These are phyloP conservation scores for Linnaemya tessellans DNA, from an alignment of 2,888 invertebrate species.

Conservation along the genomic window DNA sequence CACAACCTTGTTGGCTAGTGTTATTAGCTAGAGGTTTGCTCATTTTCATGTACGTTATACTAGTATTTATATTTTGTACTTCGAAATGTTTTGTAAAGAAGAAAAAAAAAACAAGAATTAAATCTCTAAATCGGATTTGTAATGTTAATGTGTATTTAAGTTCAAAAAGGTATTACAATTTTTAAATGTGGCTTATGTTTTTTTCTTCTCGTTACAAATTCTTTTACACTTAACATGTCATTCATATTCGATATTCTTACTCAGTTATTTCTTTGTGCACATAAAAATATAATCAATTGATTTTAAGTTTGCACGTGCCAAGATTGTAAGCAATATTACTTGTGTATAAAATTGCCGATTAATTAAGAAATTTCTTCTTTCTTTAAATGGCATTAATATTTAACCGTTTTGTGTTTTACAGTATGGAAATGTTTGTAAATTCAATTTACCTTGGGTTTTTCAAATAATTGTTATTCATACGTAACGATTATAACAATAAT, in stretches of 20 bases:
- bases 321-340: too few relatives aligned
- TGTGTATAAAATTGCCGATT: background rate
- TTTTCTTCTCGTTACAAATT: background rate
- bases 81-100: background rate
- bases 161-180: slow-evolving; percentile 56
- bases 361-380: background rate
- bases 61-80: background rate
- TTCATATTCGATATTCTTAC: background rate
- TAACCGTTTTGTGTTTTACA: background rate
- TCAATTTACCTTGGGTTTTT: slow-evolving; percentile 24
- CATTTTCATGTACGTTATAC: background rate
- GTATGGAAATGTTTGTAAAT: background rate
- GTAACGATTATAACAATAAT: slow-evolving; percentile 28
- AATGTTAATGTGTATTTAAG: slow-evolving; percentile 64
- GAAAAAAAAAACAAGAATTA: slow-evolving; percentile 12
- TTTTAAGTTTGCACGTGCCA: background rate
- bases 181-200: slow-evolving; percentile 30
- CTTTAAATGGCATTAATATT: too few relatives aligned
- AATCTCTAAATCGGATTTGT: slow-evolving; percentile 67
- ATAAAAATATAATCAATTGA: background rate
- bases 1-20: too few relatives aligned
- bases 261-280: background rate
- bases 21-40: slow-evolving; percentile 19
- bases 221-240: background rate
- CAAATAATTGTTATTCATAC: slow-evolving; percentile 40